Base-by-base conservation (phyloP, 2,888 invertebrate species). In the Noctua pronuba region DNA sequence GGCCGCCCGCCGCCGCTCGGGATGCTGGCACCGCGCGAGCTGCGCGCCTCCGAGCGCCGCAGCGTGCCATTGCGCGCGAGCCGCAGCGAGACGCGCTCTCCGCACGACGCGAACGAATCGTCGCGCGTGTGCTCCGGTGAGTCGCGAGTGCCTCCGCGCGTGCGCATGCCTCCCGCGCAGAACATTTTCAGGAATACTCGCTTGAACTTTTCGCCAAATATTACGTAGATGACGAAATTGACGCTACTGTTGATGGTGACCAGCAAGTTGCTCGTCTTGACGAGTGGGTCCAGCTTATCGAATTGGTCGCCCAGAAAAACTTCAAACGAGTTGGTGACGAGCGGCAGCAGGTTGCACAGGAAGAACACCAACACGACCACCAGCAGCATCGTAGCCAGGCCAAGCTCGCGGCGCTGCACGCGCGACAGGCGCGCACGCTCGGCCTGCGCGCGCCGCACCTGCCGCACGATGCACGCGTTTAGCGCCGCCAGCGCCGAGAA, bases 211-310 rank as follows among this genome's bases (percentile, higher is more conserved):
- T 99, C 99, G 2, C 99, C 99, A 94, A 99, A 99, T 87, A 99
- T 99, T 86, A 99, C 99, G 96, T 99, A 99, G 90, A 99, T 99
- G 86, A 99, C 98, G 94, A 99, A 99, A 96, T 99, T 99, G 83
- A 99, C 99, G 92, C 99, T 99, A 92, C 99, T 99, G 97, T 99
- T 99, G 93, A 99, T 98, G 84, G 99, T 99, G 77, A 99, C 99
- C 84, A 99, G 97, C 76, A 99, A 97, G 95, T 99, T 99, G 92
- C 98, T 99, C 58, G 97, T 97, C 91, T 98, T 98, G 73, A 99
- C 98, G 90, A 98, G 96, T 90, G 98, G 97, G 89, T 98, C 97
- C 86, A 96, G 93, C 76, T 92, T 90, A 81, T 96, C 96, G 80
- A 96, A 94, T 77, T 92, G 92, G 75, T 95, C 94, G 73, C 94